Evolutionary conservation across 1,140 invertebrate genomes (phyloP), one percentile per base, ranked within the genome.

Genomic region (Kradibia gibbosae): DNA sequence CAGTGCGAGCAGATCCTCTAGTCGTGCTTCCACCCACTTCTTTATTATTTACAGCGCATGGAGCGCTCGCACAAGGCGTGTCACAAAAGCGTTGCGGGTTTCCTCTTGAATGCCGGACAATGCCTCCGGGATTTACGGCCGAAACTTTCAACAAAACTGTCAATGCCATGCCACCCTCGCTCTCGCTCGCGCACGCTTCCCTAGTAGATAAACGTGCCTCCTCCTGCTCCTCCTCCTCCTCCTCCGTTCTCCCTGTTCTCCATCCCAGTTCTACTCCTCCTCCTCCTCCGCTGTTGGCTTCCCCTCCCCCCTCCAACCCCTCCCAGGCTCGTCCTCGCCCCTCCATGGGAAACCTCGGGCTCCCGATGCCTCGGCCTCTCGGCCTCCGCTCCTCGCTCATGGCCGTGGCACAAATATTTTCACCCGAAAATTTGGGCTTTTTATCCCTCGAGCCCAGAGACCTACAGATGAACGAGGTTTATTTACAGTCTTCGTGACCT

Each of bases 101-200:
- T 90, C 87, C 88, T 91, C 90, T 89, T 91, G 88, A 91, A 90
- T 88, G 88, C 88, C 84, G 74, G 83, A 91, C 90, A 91, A 91
- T 91, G 85, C 85, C 82, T 82, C 83, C 25, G 78, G 86, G 89
- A 91, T 91, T 91, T 91, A 91, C 87, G 89, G 85, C 82, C 79
- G 84, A 87, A 90, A 91, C 90, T 91, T 91, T 91, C 90, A 91
- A 90, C 90, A 89, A 88, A 91, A 90, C 86, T 88, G 87, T 91
- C 90, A 91, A 91, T 91, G 88, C 83, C 71, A 22, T 48, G 62
- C 71, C 60, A 75, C 67, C 67, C 77, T 55, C 78, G 67, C n/a
- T 67, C 22, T 31, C 53, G 36, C n/a, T n/a, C 65, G 7, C 25
- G 42, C 60, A 48, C 28, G 53, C 20, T 25, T 25, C n/a, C 60